phyloP scores from a whole-genome alignment of 2,113 vertebrate species.

The Sphaerodactylus townsendi region DNA sequence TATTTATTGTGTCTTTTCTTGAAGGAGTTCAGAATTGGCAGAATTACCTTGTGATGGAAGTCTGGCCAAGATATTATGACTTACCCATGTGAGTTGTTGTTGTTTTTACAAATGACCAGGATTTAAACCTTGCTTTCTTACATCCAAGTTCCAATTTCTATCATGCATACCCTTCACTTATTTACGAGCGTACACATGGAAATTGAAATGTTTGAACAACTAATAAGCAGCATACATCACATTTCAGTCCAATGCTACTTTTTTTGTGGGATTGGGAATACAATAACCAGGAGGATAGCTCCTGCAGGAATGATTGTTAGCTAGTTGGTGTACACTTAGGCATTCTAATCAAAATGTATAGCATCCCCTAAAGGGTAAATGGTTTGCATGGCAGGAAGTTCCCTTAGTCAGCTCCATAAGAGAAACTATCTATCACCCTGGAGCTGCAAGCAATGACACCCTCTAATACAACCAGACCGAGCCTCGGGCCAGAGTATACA shows the following conservation, averaged over 20 bases:
- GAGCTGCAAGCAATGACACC: slow-evolving; percentile 32
- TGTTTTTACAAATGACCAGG: background rate
- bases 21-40: too few species aligned
- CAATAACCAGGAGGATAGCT: background rate
- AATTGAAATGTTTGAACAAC: background rate
- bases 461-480: slow-evolving; percentile 31
- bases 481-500: slow-evolving; percentile 50
- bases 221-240: background rate
- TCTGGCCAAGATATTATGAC: background rate
- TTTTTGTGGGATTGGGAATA: background rate
- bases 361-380: background rate
- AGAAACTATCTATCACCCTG: slow-evolving; percentile 39
- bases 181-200: background rate
- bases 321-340: background rate
- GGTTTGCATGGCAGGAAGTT: background rate
- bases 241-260: background rate
- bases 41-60: background rate
- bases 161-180: background rate
- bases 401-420: slow-evolving; percentile 26
- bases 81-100: background rate
- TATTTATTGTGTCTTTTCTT: background rate
- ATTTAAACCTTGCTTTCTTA: background rate
- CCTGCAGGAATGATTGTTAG: background rate
- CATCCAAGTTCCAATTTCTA: background rate
- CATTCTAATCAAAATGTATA: background rate